A percentile compares a stretch with the other conserved stretches of the same genome.
phyloP scores from a whole-genome alignment of 2,888 invertebrate species.

The Actias luna region DNA sequence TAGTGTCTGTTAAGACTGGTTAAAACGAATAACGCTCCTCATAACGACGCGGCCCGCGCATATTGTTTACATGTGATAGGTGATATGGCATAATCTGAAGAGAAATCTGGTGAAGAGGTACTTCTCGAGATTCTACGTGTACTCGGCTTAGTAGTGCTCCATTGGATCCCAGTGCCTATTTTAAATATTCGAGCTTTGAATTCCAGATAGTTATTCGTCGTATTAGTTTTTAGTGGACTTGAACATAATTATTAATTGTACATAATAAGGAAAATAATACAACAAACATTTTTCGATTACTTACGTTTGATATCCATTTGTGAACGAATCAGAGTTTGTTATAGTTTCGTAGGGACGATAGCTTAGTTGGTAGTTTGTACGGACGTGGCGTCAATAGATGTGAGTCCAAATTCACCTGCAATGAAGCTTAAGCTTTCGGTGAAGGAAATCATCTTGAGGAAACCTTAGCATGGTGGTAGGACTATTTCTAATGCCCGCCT shows the following conservation, averaged over 20 bases:
- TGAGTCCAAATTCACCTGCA: no score
- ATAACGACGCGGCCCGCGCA: slow-evolving; percentile 33
- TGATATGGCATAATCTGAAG: slow-evolving; percentile 42
- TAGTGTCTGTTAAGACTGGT: slow-evolving; percentile 12
- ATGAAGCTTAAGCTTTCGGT: no score
- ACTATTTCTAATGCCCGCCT: no score
- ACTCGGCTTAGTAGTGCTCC: slow-evolving; percentile 33
- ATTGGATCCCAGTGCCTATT: slow-evolving; percentile 13
- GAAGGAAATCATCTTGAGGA: no score
- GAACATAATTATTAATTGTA: neutral
- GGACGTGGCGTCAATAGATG: no score
- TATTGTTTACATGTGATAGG: slow-evolving; percentile 36
- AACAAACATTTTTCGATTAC: neutral
- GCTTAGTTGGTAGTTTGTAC: no score
- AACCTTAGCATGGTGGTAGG: no score
- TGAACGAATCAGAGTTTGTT: no score
- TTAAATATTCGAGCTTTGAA: slow-evolving; percentile 4
- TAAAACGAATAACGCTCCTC: slow-evolving; percentile 23
- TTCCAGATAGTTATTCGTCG: neutral
- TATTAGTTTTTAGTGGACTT: no score
- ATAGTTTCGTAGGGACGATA: no score
- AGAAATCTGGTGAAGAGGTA: slow-evolving; percentile 42
- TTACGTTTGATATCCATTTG: no score
- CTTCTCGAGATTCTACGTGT: slow-evolving; percentile 28
- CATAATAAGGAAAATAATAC: neutral